phyloP scores from a whole-genome alignment of 2,797 vertebrate species.

The Philypnodon macrostomus region DNA sequence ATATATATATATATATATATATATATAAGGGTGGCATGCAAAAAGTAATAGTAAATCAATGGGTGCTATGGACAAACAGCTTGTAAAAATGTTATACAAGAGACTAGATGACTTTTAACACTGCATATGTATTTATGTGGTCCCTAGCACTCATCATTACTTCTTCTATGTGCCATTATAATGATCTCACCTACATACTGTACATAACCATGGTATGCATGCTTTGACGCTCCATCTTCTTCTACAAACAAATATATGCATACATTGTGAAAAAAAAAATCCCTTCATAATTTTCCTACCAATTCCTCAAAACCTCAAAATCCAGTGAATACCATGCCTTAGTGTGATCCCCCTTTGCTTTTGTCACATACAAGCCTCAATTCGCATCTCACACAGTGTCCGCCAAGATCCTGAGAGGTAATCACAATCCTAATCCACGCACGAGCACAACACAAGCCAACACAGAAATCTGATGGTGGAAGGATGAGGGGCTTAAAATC shows the following conservation, averaged over 20 bases:
- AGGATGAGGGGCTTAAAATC: constrained; percentile 37
- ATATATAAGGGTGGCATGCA: too few species aligned
- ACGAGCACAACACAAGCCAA: constrained; percentile 14
- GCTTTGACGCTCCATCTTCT: constrained; percentile 5
- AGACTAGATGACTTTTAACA: too few species aligned
- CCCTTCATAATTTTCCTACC: constrained; percentile 5
- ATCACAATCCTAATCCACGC: constrained; percentile 25
- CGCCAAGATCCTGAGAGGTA: constrained; percentile 38
- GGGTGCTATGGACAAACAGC: too few species aligned
- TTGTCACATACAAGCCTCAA: constrained; percentile 1
- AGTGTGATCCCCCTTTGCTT: constrained; percentile 4
- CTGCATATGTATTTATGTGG: too few species aligned
- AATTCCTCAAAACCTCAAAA: constrained; percentile 15
- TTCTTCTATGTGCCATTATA: background rate
- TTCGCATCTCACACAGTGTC: background rate
- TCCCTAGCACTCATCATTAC: too few species aligned
- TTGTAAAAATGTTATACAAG: too few species aligned
- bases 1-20: too few species aligned
- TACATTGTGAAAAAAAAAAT: constrained; percentile 1
- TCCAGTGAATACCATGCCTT: constrained; percentile 11
- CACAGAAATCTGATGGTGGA: constrained; percentile 4
- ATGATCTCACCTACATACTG: background rate
- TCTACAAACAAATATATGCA: constrained; percentile 8
- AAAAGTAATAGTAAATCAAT: too few species aligned
- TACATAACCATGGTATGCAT: constrained; percentile 1